Evolutionary conservation across 2,888 invertebrate species (phyloP).

Genomic region (Tipula lateralis): DNA sequence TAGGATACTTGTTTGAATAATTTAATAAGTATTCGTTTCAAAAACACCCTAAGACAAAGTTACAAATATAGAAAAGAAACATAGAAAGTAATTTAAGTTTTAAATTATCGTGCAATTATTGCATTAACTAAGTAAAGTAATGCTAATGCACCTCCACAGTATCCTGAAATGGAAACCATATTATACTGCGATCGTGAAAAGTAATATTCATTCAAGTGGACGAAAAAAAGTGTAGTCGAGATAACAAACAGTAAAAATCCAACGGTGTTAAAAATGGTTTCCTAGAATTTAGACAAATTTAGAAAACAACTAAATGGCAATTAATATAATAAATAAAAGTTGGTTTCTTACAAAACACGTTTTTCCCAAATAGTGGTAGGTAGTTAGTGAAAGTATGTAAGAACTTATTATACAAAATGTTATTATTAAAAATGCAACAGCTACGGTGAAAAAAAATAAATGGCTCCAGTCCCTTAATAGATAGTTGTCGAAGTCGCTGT

Average conservation of each 20-base stretch:
- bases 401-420: slow-evolving; percentile 70
- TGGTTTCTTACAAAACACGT: slow-evolving; percentile 49
- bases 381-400: slow-evolving; percentile 69
- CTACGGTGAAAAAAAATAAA: slow-evolving; percentile 67
- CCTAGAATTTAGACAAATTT: slow-evolving; percentile 53
- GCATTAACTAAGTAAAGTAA: slow-evolving; percentile 71
- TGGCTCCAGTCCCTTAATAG: neutral
- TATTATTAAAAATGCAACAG: slow-evolving; percentile 72
- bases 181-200: neutral
- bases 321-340: neutral
- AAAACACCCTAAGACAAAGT: too few relatives aligned
- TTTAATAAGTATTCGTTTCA: too few relatives aligned
- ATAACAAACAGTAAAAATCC: slow-evolving; percentile 68
- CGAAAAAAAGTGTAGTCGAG: slow-evolving; percentile 54
- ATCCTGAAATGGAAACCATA: neutral
- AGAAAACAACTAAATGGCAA: neutral
- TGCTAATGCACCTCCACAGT: slow-evolving; percentile 65
- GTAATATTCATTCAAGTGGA: neutral
- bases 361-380: slow-evolving; percentile 69
- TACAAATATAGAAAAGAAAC: neutral
- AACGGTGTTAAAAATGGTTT: slow-evolving; percentile 73
- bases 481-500: neutral
- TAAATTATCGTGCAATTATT: slow-evolving; percentile 71
- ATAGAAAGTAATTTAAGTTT: slow-evolving; percentile 38
- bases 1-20: too few relatives aligned